Base-by-base conservation (phyloP, 2,113 vertebrate genomes). In the Camelus dromedarius region DNA sequence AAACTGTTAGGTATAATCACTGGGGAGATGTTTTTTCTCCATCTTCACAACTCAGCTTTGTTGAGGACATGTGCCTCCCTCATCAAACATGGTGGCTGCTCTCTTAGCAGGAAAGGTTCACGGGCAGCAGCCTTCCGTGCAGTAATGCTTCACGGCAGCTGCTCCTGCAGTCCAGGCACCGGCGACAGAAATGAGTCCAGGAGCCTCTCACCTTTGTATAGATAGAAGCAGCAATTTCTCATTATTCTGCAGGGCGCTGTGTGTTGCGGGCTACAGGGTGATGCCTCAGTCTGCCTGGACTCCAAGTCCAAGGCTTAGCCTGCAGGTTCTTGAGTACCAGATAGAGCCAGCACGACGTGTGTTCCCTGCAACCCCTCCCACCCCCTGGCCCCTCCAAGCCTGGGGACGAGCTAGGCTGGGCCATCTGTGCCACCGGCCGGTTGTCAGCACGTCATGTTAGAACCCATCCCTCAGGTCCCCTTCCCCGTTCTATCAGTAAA, bases 71-170 rank as follows among this genome's bases (percentile, higher is more conserved):
- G 6, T 20, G 18, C 48, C 11, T 52, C 3, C 28, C 14, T 18
- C 30, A 28, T 56, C 30, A 64, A 2, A 18, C 26, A 12, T n/a
- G 35, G 28, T 38, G 56, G 24, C 64, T 80, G 1, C 87, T 70
- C 24, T 82, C 50, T 20, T 70, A 24, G 15, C 19, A 16, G 20
- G 48, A 6, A 9, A 24, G 4, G 15, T 54, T 38, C 38, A 15
- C n/a, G 9, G 56, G 19, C 16, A 32, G 9, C 0, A 35, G 16
- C 4, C 11, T 58, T 52, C 6, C 8, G 13, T 8, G 15, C 0
- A 26, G 12, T 4, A 22, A 28, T 0, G 0, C 35, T 28, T 62
- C 32, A 4, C 3, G 14, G 12, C 1, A 54, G 60, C 8, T 35
- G 15, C 24, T 7, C 12, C 46, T 38, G 14, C 32, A 3, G 2